Percentiles rank a stretch among this genome's conserved stretches.
Conservation (phyloP, 2,113 vertebrate genomes). For the Crotalus horridus region DNA sequence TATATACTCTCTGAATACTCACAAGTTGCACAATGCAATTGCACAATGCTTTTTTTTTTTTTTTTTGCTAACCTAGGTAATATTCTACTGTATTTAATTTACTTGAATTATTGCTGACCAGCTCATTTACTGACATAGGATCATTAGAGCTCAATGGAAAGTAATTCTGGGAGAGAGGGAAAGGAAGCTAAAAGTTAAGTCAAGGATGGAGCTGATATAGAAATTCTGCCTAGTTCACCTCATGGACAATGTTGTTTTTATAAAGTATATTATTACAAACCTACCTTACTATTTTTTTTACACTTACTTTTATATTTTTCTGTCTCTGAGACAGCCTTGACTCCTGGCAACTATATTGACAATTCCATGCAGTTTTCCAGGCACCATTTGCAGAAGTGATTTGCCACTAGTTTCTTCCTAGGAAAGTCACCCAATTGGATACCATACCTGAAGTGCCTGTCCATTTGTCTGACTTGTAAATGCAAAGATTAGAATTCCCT, state of each 20-base stretch:
- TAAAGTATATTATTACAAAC: not conserved
- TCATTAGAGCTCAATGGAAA: not conserved
- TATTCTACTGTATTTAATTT: conserved; percentile 30
- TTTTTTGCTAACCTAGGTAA: not conserved
- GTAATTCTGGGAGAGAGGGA: not conserved
- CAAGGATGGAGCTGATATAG: not conserved
- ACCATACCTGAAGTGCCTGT: not conserved
- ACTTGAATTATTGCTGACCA: conserved; percentile 24
- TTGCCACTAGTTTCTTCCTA: not conserved
- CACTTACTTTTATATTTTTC: not conserved
- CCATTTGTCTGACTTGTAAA: not conserved
- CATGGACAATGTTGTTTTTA: not conserved
- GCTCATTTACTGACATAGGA: conserved; percentile 14
- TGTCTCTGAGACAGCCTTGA: not conserved
- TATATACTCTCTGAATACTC: not conserved
- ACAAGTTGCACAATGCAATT: conserved; percentile 1
- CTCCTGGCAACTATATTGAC: not conserved
- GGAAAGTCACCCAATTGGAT: not conserved
- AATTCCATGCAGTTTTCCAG: not conserved
- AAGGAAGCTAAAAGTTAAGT: not conserved
- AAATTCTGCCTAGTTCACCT: not conserved
- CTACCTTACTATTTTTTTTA: not conserved
- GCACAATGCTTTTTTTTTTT: not conserved
- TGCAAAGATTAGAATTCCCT: not conserved
- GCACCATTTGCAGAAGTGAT: not conserved